Evolutionary conservation across 1,140 invertebrate genomes (phyloP).

Genomic region (Drosophila teissieri): DNA sequence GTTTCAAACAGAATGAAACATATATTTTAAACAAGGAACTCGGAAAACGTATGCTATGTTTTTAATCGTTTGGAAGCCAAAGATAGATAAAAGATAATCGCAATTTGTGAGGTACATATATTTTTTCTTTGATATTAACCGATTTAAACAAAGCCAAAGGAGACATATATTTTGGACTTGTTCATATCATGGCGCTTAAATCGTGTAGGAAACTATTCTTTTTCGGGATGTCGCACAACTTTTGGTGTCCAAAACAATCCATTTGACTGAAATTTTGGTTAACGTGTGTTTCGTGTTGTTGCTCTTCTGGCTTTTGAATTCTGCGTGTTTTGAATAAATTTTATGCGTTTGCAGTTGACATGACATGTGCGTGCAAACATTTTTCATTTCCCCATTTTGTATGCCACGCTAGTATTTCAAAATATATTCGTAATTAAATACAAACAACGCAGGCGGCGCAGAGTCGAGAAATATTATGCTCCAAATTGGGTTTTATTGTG

Average conservation of each 20-base stretch:
- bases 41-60: too few species aligned
- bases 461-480: slow-evolving; percentile 56
- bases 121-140: slow-evolving; percentile 5
- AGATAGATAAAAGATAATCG: too few species aligned
- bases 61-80: too few species aligned
- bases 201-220: slow-evolving; percentile 38
- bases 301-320: slow-evolving; percentile 56
- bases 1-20: too few species aligned
- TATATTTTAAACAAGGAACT: too few species aligned
- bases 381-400: slow-evolving; percentile 78
- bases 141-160: background rate
- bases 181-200: slow-evolving; percentile 36
- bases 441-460: slow-evolving; percentile 30
- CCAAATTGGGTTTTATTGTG: slow-evolving; percentile 79
- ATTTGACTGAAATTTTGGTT: slow-evolving; percentile 47
- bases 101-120: background rate
- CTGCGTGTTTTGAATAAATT: slow-evolving; percentile 81
- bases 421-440: slow-evolving; percentile 78
- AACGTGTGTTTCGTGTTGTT: slow-evolving; percentile 63
- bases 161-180: slow-evolving; percentile 10
- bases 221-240: slow-evolving; percentile 15
- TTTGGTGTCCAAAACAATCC: slow-evolving; percentile 17
- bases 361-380: slow-evolving; percentile 82
- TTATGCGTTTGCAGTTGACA: slow-evolving; percentile 82
- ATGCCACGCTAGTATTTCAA: slow-evolving; percentile 80